phyloP scores from a whole-genome alignment of 2,888 invertebrate species.

The Eupithecia insigniata region DNA sequence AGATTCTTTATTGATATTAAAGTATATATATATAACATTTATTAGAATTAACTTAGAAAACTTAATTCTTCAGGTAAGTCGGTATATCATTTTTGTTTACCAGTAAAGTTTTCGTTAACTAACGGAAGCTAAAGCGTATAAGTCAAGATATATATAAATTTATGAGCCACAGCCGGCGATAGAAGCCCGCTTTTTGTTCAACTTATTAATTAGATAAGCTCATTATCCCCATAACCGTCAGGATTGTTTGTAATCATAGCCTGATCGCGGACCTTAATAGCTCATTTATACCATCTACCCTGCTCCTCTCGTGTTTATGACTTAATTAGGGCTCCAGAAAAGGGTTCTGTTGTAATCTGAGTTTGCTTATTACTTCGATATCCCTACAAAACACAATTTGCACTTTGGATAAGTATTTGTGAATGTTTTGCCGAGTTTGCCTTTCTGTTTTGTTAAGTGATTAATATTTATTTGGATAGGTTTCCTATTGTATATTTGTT shows the following conservation, averaged over 20 bases:
- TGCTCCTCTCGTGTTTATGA: conserved; percentile 42
- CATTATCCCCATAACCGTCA: conserved; percentile 40
- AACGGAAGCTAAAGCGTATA: neutral
- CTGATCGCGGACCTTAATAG: conserved; percentile 44
- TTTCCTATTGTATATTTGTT: neutral
- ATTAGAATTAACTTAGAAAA: neutral
- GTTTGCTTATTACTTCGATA: conserved; percentile 33
- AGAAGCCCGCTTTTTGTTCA: conserved; percentile 31
- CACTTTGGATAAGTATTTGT: conserved; percentile 18
- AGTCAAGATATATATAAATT: neutral
- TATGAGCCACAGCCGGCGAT: conserved; percentile 15
- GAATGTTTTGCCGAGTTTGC: conserved; percentile 8
- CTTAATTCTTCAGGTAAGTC: neutral
- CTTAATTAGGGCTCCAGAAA: conserved; percentile 42
- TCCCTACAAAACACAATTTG: conserved; percentile 22
- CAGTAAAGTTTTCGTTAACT: conserved; percentile 8
- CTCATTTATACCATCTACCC: conserved; percentile 40
- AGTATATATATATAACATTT: no score
- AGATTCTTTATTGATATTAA: no score
- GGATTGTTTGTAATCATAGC: conserved; percentile 45
- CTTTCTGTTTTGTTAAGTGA: conserved; percentile 6
- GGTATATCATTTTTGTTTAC: neutral
- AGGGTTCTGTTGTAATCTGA: conserved; percentile 40
- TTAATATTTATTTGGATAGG: neutral
- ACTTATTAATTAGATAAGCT: conserved; percentile 39